phyloP scores from a whole-genome alignment of 2,797 vertebrate genomes.

The Acipenser transmontanus region DNA sequence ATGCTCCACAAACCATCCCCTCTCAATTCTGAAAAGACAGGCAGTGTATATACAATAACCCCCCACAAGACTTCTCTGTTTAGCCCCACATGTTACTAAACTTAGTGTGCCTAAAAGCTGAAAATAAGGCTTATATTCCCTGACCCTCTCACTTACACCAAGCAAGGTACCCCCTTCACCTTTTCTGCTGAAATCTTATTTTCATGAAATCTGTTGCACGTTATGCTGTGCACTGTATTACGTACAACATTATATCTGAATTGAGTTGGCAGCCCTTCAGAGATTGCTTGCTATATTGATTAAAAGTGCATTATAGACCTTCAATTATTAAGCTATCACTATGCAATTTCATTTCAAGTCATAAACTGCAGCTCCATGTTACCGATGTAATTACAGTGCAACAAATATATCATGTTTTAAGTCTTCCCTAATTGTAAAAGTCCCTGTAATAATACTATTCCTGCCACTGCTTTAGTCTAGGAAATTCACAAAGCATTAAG shows the following conservation, averaged over 20 bases:
- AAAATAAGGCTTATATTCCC: conserved; percentile 14
- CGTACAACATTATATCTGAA: not conserved
- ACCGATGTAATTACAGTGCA: conserved; percentile 2
- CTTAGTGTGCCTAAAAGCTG: not conserved
- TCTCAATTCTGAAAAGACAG: no score
- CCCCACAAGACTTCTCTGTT: no score
- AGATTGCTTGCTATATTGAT: conserved; percentile 2
- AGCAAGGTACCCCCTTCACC: not conserved
- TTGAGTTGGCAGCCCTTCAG: conserved; percentile 2
- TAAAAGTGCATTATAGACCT: conserved; percentile 8
- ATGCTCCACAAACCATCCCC: no score
- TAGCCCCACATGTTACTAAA: no score
- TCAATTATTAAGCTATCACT: conserved; percentile 6
- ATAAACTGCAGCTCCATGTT: not conserved
- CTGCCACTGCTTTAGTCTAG: not conserved
- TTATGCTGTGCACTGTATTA: conserved; percentile 1
- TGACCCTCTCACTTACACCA: conserved; percentile 1
- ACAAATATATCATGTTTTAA: conserved; percentile 3
- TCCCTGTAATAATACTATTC: not conserved
- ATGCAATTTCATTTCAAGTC: conserved; percentile 8
- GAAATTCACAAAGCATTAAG: not conserved
- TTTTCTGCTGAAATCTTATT: conserved; percentile 3
- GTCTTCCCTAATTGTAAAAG: conserved; percentile 7
- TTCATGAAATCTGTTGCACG: conserved; percentile 3
- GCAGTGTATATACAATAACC: no score